phyloP scores from a whole-genome alignment of 2,888 invertebrate genomes.

The Cenopis cana region DNA sequence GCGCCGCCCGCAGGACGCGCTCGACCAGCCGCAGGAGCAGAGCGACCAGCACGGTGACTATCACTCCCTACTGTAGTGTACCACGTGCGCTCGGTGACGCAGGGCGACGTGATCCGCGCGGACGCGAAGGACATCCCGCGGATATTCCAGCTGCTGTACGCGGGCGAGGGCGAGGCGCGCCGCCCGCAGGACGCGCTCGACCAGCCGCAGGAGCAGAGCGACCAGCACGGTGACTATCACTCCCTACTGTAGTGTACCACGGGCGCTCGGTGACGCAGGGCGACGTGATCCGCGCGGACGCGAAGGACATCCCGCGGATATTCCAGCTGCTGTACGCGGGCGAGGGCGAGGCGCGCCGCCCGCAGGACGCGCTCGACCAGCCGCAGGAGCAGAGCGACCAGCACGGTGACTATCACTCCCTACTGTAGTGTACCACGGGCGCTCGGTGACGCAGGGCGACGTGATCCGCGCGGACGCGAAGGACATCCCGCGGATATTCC shows the following conservation, averaged over 20 bases:
- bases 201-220: constrained; percentile 43
- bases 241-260: no score
- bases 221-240: constrained; percentile 69
- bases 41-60: constrained; percentile 60
- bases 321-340: constrained; percentile 98
- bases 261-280: no score
- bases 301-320: constrained; percentile 99
- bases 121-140: constrained; percentile 99
- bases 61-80: no score
- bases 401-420: constrained; percentile 63
- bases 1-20: not conserved
- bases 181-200: not conserved
- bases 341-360: not conserved
- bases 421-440: no score
- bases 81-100: no score
- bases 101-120: no score
- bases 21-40: not conserved
- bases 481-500: constrained; percentile 99
- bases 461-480: no score
- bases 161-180: constrained; percentile 85
- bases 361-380: not conserved
- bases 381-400: constrained; percentile 55
- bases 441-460: no score
- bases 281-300: no score
- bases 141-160: constrained; percentile 98